Conservation (phyloP, 1,140 invertebrate genomes). For the Drosophila bocki region DNA sequence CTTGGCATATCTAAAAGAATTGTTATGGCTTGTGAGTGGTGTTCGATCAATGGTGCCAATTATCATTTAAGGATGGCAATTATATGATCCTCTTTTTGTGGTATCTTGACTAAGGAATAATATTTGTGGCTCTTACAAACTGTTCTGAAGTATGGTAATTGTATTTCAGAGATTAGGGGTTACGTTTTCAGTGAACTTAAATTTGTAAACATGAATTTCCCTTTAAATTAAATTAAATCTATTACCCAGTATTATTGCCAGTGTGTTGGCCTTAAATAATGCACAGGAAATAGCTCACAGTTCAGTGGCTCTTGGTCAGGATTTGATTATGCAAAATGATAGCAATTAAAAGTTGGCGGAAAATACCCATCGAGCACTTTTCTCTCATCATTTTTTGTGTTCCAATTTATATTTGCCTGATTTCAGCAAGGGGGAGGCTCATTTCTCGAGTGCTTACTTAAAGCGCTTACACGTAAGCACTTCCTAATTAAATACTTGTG, state of each 20-base stretch:
- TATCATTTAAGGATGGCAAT: conserved; percentile 18
- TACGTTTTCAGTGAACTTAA: neutral
- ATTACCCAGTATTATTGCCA: no score
- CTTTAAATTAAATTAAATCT: no score
- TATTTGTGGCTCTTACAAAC: neutral
- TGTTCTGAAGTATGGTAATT: neutral
- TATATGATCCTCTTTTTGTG: neutral
- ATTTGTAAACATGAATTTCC: no score
- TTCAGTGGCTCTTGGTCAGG: neutral
- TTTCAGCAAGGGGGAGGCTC: neutral
- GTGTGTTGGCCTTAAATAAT: neutral
- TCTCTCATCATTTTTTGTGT: conserved; percentile 5
- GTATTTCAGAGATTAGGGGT: neutral
- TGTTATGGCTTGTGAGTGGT: conserved; percentile 11
- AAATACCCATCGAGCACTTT: neutral
- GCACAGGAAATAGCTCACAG: neutral
- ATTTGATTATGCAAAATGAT: conserved; percentile 13
- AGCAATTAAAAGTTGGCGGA: neutral
- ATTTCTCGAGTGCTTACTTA: conserved; percentile 51
- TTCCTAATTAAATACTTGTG: conserved; percentile 68
- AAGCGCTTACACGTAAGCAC: conserved; percentile 64
- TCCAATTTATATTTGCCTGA: conserved; percentile 5
- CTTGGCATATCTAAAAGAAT: conserved; percentile 19
- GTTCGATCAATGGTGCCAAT: conserved; percentile 30
- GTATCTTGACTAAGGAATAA: neutral